phyloP scores from a whole-genome alignment of 2,797 vertebrate species.

The Falco columbarius region DNA sequence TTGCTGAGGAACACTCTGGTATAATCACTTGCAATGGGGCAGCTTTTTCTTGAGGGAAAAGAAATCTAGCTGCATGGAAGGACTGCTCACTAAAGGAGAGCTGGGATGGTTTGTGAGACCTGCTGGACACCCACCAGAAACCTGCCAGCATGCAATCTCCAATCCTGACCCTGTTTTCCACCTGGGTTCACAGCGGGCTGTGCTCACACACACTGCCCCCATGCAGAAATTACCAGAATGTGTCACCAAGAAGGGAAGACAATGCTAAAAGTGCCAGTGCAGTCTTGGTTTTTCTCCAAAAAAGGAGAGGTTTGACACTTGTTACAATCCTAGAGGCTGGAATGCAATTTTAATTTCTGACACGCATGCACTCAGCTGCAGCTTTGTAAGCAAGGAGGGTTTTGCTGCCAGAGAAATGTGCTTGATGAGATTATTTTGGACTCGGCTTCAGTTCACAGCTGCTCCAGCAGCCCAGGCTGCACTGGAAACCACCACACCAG shows the following conservation, averaged over 20 bases:
- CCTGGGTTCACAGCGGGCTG: not conserved
- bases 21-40: not conserved
- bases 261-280: fast-evolving
- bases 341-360: not conserved
- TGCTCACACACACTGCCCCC: not conserved
- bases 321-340: not conserved
- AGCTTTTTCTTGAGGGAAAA: not conserved
- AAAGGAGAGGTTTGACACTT: not conserved
- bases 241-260: not conserved
- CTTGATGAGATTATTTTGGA: not conserved
- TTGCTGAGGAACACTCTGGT: fast-evolving
- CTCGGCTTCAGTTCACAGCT: not conserved
- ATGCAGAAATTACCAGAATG: not conserved
- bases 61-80: not conserved
- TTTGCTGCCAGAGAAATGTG: not conserved
- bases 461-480: not conserved
- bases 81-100: not conserved
- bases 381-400: not conserved
- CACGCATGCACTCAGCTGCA: not conserved
- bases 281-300: not conserved
- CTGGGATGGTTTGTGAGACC: not conserved
- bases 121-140: not conserved
- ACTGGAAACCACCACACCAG: not conserved
- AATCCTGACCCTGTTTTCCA: fast-evolving
- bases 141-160: not conserved